Base-by-base conservation (phyloP, 2,113 vertebrate species). In the Spilogale gracilis region DNA sequence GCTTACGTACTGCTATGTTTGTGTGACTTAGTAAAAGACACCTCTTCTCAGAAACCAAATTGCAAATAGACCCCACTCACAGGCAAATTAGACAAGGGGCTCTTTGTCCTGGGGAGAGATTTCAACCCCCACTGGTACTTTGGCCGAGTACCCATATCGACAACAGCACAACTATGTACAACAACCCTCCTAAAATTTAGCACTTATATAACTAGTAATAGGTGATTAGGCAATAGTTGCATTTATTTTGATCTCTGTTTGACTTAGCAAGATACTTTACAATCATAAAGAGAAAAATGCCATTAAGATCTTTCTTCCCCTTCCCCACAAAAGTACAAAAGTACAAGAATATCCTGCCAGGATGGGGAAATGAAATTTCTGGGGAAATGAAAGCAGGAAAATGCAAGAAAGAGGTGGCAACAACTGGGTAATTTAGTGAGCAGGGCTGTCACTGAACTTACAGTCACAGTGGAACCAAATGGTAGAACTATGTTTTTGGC, bases 211-310 rank as follows among this genome's bases (percentile, higher is more conserved):
- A 67, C 25, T 30, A 92, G 9, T 83, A 58, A 88, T 25, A 54
- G 5, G 1, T 6, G 50, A 9, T 67, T 43, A 90, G 48, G 32
- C 16, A 86, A 63, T n/a, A 67, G 27, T 74, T 78, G 3, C 18
- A 32, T 91, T 91, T 89, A 80, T 92, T 94, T 83, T 13, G 30
- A 18, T 69, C 30, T 90, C 92, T 90, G 21, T 50, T 91, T 76
- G 50, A 78, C 89, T 78, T 86, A 74, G 32, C 6, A 86, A 69
- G 43, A 32, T 38, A 18, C 4, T 56, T 82, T 87, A 52, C 54
- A 88, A 48, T 93, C 13, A 79, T 50, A 84, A 94, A 81, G 14
- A 58, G 0, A 80, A 93, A 81, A 87, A 84, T 65, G 2, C 14
- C 25, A 13, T 73, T 84, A 85, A 76, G 76, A 45, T 58, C 27